Conservation (phyloP, 2,888 invertebrate species). For the Panorpa germanica region DNA sequence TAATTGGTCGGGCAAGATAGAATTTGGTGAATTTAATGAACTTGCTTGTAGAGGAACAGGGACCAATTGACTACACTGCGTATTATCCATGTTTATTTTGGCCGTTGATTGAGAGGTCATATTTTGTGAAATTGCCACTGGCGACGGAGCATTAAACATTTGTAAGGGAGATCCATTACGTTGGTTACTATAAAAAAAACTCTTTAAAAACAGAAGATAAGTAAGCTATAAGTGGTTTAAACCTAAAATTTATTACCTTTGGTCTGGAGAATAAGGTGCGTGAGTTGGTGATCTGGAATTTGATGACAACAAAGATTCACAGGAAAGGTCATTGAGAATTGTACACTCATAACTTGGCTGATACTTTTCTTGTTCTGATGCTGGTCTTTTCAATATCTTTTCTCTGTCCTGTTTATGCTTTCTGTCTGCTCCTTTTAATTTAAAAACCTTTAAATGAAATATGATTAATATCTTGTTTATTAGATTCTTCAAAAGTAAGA, state of each 20-base stretch:
- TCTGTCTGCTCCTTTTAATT: slow-evolving; percentile 89
- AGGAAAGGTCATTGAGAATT: slow-evolving; percentile 68
- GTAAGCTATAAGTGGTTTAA: background rate
- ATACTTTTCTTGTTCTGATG: slow-evolving; percentile 74
- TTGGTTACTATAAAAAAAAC: too few relatives aligned
- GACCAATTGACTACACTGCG: too few relatives aligned
- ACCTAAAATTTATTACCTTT: slow-evolving; percentile 27
- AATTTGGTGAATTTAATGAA: too few relatives aligned
- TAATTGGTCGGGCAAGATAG: too few relatives aligned
- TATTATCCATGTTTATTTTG: too few relatives aligned
- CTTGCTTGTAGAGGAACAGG: too few relatives aligned
- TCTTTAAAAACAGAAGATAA: too few relatives aligned
- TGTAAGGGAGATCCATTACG: too few relatives aligned
- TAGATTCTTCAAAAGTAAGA: slow-evolving; percentile 8
- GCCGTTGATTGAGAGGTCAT: too few relatives aligned
- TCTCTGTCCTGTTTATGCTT: slow-evolving; percentile 95
- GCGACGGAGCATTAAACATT: too few relatives aligned
- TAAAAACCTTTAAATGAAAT: slow-evolving; percentile 43
- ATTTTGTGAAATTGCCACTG: too few relatives aligned
- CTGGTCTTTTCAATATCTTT: slow-evolving; percentile 73
- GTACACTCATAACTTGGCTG: slow-evolving; percentile 94
- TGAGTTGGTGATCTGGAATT: background rate
- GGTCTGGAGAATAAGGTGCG: slow-evolving; percentile 28
- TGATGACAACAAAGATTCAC: slow-evolving; percentile 18
- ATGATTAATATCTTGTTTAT: too few relatives aligned